Conservation (phyloP, 2,797 vertebrate species). For the Acanthurus tractus region DNA sequence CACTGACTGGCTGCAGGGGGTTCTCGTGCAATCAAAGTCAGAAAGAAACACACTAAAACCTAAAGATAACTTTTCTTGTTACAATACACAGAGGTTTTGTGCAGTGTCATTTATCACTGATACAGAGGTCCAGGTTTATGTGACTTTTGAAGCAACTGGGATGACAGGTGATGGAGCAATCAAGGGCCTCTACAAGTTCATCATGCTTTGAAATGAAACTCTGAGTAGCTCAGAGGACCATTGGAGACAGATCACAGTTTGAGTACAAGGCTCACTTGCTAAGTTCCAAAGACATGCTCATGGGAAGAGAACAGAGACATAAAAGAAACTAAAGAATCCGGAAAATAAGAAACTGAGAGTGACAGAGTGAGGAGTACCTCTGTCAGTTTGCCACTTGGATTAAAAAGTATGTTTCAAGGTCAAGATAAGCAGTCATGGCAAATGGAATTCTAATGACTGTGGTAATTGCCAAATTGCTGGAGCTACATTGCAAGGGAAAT, state of each 20-base stretch:
- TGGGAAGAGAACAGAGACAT: slow-evolving; percentile 40
- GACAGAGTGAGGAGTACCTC: slow-evolving; percentile 25
- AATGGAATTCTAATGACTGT: slow-evolving; percentile 71
- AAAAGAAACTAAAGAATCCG: slow-evolving; percentile 29
- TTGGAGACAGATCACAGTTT: slow-evolving; percentile 48
- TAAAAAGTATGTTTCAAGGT: slow-evolving; percentile 70
- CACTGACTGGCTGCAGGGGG: slow-evolving; percentile 17
- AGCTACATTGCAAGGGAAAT: slow-evolving; percentile 58
- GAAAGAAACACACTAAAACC: slow-evolving; percentile 2
- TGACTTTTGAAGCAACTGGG: slow-evolving; percentile 25
- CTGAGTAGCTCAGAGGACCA: slow-evolving; percentile 27
- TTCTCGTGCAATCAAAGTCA: slow-evolving; percentile 20
- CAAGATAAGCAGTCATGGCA: slow-evolving; percentile 67
- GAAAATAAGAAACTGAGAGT: slow-evolving; percentile 35
- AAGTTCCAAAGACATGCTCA: slow-evolving; percentile 40
- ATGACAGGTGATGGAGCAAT: slow-evolving; percentile 32
- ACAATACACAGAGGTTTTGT: slow-evolving; percentile 17
- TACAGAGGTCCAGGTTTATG: slow-evolving; percentile 15
- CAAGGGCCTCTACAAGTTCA: slow-evolving; percentile 27
- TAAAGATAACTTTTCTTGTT: neutral
- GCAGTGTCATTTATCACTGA: slow-evolving; percentile 11
- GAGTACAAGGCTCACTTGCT: slow-evolving; percentile 37
- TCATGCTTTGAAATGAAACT: slow-evolving; percentile 48
- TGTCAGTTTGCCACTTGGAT: slow-evolving; percentile 34
- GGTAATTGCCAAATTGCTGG: slow-evolving; percentile 69